Base-by-base conservation (phyloP, 2,888 invertebrate species). In the Panorpa germanica region DNA sequence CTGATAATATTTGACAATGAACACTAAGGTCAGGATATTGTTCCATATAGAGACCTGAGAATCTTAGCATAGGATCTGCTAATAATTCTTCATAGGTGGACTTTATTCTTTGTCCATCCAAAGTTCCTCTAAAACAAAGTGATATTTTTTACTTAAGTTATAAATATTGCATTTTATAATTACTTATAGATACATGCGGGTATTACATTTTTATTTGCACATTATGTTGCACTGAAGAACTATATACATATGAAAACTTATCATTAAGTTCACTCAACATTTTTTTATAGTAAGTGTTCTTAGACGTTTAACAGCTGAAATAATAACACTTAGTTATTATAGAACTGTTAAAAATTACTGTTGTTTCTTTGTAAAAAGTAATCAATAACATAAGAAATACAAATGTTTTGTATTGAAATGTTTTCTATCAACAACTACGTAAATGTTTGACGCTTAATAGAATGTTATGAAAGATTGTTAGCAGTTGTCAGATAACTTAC, bases 161-260 rank as follows among this genome's bases (percentile, higher is more conserved):
- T 33, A 36, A 35, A 35, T 32, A 22, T 25, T 5, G 32, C 35
- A 37, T 22, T 27, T 9, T 15, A 39, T 30, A 38, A 31, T 39
- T 32, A 38, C 31, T 31, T 27, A 27, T 28, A 30, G 17, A 25
- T 28, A 26, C 26, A 36, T 29, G 24, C 21, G 35, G 36, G 40
- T 63, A 75, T 69, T 62, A 88, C 85, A 93, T 78, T 68, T 93
- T 91, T 39, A 93, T 78, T 59, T 85, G 78, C 21, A 93, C 65
- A 53, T 76, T 75, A 39, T 76, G 66, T 41, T 85, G 75, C 39
- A 93, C 54, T n/a, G 85, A 80, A 16, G 85, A 90, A 58, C 90
- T 91, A 49, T 90, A 86, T 15, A 90, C 74, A 49, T 80, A 83
- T 46, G 74, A 69, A 55, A 83, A 82, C 49, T 75, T 76, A 52